phyloP scores from a whole-genome alignment of 2,797 vertebrate species.

The Fringilla coelebs region DNA sequence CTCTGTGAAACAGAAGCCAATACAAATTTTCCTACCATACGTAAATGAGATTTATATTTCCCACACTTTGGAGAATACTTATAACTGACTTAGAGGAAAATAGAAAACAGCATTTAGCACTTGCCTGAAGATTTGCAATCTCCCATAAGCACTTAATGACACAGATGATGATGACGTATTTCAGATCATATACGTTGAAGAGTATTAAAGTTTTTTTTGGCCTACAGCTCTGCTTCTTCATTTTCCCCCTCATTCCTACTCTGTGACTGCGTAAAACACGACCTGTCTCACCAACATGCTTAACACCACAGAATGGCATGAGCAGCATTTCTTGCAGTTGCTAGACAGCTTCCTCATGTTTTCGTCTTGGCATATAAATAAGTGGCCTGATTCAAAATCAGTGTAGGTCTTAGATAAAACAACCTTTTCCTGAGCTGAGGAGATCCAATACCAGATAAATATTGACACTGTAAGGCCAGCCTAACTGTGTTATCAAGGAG shows the following conservation, averaged over 20 bases:
- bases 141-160: constrained; percentile 5
- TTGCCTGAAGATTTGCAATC: constrained; percentile 3
- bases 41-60: not conserved
- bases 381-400: not conserved
- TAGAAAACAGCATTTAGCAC: not conserved
- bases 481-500: not conserved
- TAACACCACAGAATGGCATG: not conserved
- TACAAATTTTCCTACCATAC: not conserved
- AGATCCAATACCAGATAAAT: not conserved
- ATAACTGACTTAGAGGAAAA: constrained; percentile 5
- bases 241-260: not conserved
- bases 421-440: not conserved
- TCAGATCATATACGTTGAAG: not conserved
- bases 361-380: not conserved
- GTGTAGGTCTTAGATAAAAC: not conserved
- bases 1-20: not conserved
- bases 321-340: not conserved
- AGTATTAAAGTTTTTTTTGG: not conserved
- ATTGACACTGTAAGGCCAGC: not conserved
- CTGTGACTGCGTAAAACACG: not conserved
- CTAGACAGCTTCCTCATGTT: not conserved
- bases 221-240: not conserved
- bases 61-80: not conserved
- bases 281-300: not conserved
- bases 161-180: not conserved